phyloP scores from a whole-genome alignment of 2,113 vertebrate genomes.

The Condylura cristata region DNA sequence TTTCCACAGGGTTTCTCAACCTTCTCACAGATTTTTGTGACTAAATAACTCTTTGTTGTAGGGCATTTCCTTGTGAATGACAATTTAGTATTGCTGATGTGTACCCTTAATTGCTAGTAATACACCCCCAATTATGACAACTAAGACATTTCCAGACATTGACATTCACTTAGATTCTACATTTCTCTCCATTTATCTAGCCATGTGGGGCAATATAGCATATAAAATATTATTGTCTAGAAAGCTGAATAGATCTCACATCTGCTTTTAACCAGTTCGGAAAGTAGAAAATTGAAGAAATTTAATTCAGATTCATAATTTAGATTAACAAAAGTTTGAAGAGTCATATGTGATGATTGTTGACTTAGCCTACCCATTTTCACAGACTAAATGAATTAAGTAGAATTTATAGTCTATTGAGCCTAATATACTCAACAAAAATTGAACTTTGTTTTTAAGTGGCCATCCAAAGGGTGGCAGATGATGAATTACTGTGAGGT shows the following conservation, averaged over 20 bases:
- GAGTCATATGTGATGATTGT: not conserved
- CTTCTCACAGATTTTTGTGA: not conserved
- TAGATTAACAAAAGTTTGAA: not conserved
- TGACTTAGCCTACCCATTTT: not conserved
- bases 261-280: not conserved
- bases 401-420: not conserved
- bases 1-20: not conserved
- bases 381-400: not conserved
- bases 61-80: not conserved
- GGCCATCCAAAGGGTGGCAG: not conserved
- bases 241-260: not conserved
- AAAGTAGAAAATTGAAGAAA: not conserved
- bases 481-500: not conserved
- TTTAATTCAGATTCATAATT: not conserved
- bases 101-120: not conserved
- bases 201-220: not conserved
- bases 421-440: not conserved
- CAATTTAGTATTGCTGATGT: too few species aligned
- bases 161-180: not conserved
- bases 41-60: not conserved
- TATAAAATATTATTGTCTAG: not conserved
- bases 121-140: not conserved
- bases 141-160: not conserved
- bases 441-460: conserved; percentile 7
- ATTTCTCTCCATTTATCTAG: not conserved